Base-by-base conservation (phyloP, 2,797 vertebrate species). In the Rhinella marina region DNA sequence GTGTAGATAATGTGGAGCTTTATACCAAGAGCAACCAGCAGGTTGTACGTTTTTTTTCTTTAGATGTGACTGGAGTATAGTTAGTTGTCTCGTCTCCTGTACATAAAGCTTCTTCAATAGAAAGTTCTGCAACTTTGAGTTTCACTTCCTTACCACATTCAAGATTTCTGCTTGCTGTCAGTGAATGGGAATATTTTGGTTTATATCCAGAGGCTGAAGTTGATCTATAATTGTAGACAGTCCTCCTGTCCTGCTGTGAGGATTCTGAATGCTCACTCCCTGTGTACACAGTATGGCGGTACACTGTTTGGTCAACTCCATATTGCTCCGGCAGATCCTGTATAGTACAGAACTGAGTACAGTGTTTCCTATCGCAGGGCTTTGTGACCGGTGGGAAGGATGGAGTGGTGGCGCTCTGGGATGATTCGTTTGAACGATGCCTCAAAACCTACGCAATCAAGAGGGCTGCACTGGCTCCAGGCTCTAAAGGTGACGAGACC, bases 371-470 rank as follows among this genome's bases (percentile, higher is more conserved):
- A n/a, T 75, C 25, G 0, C 86, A 99, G 98, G 98, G 98, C 61
- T 99, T 99, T 93, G 97, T 99, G 90, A 99, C 98, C 21, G 98
- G 98, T 92, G 98, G 98, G 76, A 99, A 99, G 91, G 98, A 99
- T 86, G 98, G 98, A 10, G 94, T 99, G 17, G 97, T 99, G 3
- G 98, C 98, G 92, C 95, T 99, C 88, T 99, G 98, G 98, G 98
- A 99, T 0, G 98, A 99, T 91, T 97, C 96, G 10, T 99, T 99
- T 88, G 98, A 99, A 93, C 96, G 98, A 90, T 99, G 98, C 94
- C 97, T 99, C 88, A 99, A 99, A 95, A 99, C 98, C 7, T 99
- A 99, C 82, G 97, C 97, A 90, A 97, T 99, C 93, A 99, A 99
- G 95, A 96, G 98, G 93, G 94, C 98, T 82, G 97, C 98, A 68